Percentiles rank a stretch among this genome's conserved stretches.
Conservation (phyloP, 1,140 invertebrate genomes). For the Drosophila persimilis region DNA sequence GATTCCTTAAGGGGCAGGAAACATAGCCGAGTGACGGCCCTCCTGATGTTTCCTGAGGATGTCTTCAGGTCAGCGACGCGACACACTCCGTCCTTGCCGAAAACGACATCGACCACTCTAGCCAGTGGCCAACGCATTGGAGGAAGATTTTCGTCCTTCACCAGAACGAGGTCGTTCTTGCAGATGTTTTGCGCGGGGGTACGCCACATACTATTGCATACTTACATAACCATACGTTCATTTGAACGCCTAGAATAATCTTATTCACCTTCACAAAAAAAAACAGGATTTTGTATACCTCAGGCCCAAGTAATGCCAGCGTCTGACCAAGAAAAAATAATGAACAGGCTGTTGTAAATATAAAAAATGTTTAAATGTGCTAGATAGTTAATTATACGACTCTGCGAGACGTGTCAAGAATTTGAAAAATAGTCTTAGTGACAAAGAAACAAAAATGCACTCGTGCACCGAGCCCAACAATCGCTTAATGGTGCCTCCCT, state of each 20-base stretch:
- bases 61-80: too few relatives aligned
- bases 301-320: conserved; percentile 36
- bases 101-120: too few relatives aligned
- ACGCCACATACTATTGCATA: conserved; percentile 30
- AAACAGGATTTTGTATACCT: conserved; percentile 47
- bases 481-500: conserved; percentile 48
- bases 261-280: conserved; percentile 10
- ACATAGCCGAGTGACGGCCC: too few relatives aligned
- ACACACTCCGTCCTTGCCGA: too few relatives aligned
- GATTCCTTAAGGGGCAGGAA: too few relatives aligned
- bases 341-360: conserved; percentile 36
- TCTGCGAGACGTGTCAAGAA: conserved; percentile 43
- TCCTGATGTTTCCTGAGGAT: too few relatives aligned
- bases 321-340: conserved; percentile 38
- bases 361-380: conserved; percentile 23
- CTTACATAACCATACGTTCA: conserved; percentile 14
- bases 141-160: too few relatives aligned
- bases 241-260: conserved; percentile 2
- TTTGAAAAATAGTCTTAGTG: conserved; percentile 45
- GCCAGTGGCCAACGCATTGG: too few relatives aligned
- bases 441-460: conserved; percentile 46
- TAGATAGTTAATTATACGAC: conserved; percentile 57
- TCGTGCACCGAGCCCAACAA: conserved; percentile 49
- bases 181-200: too few relatives aligned
- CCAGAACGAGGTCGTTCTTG: too few relatives aligned